A percentile compares a stretch with the other conserved stretches of the same genome.
Evolutionary conservation across 2,113 vertebrate genomes (phyloP).

Genomic region (Vidua macroura): DNA sequence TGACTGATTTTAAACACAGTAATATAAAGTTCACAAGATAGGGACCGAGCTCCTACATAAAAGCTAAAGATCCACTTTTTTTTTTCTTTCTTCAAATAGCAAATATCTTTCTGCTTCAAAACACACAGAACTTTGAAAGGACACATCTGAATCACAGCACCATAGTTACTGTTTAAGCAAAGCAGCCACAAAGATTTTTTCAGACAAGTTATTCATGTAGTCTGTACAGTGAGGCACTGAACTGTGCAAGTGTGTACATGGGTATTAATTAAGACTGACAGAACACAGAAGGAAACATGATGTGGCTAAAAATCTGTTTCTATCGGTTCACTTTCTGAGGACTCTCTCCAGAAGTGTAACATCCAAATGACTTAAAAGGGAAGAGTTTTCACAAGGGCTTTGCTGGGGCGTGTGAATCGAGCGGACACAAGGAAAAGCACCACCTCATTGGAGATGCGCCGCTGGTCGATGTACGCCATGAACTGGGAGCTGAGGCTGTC

Average conservation of each 20-base stretch:
- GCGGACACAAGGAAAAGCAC: neutral
- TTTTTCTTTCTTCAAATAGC: neutral
- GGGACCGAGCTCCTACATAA: neutral
- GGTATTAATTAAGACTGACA: neutral
- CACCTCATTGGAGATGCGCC: slow-evolving; percentile 82
- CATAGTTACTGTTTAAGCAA: neutral
- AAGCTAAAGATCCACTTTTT: neutral
- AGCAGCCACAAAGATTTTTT: neutral
- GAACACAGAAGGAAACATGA: neutral
- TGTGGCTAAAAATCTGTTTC: neutral
- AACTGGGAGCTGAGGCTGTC: slow-evolving; percentile 87
- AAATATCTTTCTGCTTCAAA: neutral
- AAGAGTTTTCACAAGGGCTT: neutral
- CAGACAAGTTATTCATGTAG: neutral
- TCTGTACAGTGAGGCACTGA: neutral
- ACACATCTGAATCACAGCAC: neutral
- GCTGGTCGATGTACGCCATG: slow-evolving; percentile 86
- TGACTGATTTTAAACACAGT: neutral
- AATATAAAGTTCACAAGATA: neutral
- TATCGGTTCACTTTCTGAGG: neutral
- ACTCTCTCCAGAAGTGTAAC: neutral
- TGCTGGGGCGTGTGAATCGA: neutral
- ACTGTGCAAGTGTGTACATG: neutral
- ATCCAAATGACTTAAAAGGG: neutral
- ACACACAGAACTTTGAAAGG: neutral